These are phyloP conservation scores for Reticulitermes speratus DNA, from an alignment of 1,140 invertebrate genomes.

Conservation along the genomic window DNA sequence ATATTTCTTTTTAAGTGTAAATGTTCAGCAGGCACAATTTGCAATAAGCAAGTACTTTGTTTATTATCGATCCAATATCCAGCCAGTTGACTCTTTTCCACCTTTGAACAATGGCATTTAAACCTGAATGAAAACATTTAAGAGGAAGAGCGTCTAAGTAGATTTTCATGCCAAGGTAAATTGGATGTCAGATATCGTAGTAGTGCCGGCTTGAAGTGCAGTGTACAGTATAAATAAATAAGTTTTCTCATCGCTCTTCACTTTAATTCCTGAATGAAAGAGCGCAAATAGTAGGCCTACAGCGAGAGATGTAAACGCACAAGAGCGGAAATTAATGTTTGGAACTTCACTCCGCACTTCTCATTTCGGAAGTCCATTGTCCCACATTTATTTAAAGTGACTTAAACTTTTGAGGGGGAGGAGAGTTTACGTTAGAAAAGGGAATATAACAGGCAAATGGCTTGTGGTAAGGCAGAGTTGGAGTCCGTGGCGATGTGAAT, in stretches of 20 bases:
- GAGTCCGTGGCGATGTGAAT: neutral
- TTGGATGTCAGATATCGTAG: neutral
- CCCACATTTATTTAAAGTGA: constrained; percentile 13
- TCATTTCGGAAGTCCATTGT: constrained; percentile 11
- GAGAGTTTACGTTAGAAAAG: neutral
- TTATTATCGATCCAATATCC: no score
- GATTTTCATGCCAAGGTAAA: neutral
- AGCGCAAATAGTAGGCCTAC: neutral
- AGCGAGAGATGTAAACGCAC: neutral
- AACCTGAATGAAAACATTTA: no score
- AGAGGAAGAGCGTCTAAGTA: neutral
- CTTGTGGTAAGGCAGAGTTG: neutral
- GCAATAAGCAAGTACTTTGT: no score
- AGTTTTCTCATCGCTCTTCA: neutral
- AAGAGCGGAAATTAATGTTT: constrained; percentile 3
- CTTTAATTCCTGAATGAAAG: neutral
- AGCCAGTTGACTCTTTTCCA: no score
- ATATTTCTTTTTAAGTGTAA: no score
- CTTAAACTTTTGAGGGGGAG: neutral
- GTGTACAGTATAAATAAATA: neutral
- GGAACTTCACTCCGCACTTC: constrained; percentile 7
- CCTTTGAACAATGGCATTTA: no score
- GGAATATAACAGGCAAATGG: neutral
- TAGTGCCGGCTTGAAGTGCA: neutral
- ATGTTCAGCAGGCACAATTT: no score